A percentile compares a stretch with the other conserved stretches of the same genome.
These are phyloP conservation scores for Forbesichthys agassizii DNA, from an alignment of 2,113 vertebrate species.

Conservation along the genomic window DNA sequence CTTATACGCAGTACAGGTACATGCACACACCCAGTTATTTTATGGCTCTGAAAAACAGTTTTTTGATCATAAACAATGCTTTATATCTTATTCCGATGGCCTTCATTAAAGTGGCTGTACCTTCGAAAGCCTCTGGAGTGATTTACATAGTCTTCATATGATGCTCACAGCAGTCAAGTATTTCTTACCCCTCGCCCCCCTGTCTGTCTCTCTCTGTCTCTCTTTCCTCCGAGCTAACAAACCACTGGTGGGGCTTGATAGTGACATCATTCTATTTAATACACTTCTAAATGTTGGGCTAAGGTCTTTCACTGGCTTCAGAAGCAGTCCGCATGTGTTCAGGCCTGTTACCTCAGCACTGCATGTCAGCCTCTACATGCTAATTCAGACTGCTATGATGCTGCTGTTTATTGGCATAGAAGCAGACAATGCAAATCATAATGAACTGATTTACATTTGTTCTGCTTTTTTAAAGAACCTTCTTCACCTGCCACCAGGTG, in stretches of 20 bases:
- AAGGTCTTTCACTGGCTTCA: slow-evolving; percentile 18
- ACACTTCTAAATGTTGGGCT: slow-evolving; percentile 53
- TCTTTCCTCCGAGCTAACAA: slow-evolving; percentile 20
- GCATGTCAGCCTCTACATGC: slow-evolving; percentile 19
- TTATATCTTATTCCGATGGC: not conserved
- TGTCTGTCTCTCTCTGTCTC: slow-evolving; percentile 8
- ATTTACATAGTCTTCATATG: slow-evolving; percentile 29
- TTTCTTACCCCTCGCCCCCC: slow-evolving; percentile 32
- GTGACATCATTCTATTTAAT: slow-evolving; percentile 58
- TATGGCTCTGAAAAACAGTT: slow-evolving; percentile 15
- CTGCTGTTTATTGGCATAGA: slow-evolving; percentile 27
- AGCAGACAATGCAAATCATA: slow-evolving; percentile 17
- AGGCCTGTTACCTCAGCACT: slow-evolving; percentile 27
- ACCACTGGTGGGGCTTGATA: slow-evolving; percentile 59
- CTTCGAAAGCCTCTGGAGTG: not conserved
- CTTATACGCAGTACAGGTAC: not conserved
- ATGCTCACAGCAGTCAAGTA: slow-evolving; percentile 14
- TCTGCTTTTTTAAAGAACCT: not conserved
- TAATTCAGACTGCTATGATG: slow-evolving; percentile 13
- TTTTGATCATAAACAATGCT: slow-evolving; percentile 31
- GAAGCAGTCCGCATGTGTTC: slow-evolving; percentile 43
- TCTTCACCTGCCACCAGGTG: slow-evolving; percentile 55
- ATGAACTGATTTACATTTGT: slow-evolving; percentile 14
- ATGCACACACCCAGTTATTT: not conserved
- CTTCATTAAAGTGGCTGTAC: slow-evolving; percentile 15